Evolutionary conservation across 2,797 vertebrate species (phyloP).

Genomic region (Spheniscus humboldti): DNA sequence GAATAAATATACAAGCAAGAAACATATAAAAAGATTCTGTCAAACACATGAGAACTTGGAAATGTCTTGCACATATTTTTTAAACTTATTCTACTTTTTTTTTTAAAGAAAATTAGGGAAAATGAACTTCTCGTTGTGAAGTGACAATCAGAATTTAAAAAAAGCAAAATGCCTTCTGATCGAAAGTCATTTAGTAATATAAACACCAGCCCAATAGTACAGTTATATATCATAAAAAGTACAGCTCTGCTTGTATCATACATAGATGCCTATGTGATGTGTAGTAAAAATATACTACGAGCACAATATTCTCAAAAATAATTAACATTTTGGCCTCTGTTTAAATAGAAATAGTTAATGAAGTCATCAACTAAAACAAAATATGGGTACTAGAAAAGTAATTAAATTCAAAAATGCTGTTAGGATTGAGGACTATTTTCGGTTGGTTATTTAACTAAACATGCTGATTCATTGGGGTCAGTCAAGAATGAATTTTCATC

Average conservation of each 20-base stretch:
- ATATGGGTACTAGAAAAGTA: not conserved
- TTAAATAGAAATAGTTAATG: not conserved
- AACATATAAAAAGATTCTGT: not conserved
- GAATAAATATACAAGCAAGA: not conserved
- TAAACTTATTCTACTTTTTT: not conserved
- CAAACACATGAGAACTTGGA: not conserved
- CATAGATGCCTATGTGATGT: not conserved
- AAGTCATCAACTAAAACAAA: not conserved
- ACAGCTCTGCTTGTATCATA: not conserved
- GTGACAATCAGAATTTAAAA: not conserved
- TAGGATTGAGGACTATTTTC: not conserved
- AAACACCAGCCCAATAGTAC: not conserved
- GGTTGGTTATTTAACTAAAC: conserved; percentile 28
- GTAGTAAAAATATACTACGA: not conserved
- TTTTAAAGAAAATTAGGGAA: not conserved
- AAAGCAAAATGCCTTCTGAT: not conserved
- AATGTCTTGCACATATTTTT: not conserved
- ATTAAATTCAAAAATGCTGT: not conserved
- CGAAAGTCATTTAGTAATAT: not conserved
- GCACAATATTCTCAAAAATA: not conserved
- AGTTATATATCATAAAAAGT: not conserved
- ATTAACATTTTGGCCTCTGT: not conserved
- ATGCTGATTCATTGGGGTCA: not conserved
- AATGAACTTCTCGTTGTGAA: not conserved
- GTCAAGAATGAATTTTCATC: not conserved